Percentiles rank a stretch among this genome's conserved stretches.
These are phyloP conservation scores for Scytalopus superciliaris DNA, from an alignment of 2,113 vertebrate genomes.

Conservation along the genomic window DNA sequence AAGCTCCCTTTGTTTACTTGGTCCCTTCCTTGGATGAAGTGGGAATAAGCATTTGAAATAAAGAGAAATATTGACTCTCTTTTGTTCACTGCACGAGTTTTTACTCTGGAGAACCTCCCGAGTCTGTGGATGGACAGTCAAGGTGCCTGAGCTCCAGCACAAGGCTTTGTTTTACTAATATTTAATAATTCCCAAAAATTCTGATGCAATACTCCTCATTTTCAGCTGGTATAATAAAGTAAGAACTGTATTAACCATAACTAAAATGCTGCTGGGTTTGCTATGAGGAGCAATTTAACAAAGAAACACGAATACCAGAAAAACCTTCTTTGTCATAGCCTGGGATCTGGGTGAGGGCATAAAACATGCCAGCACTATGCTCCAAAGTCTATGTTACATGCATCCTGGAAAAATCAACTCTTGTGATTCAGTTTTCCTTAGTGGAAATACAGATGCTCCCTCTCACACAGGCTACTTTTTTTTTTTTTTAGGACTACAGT, in stretches of 20 bases:
- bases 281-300: background rate
- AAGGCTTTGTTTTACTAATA: background rate
- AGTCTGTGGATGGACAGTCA: accelerated
- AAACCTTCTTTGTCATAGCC: background rate
- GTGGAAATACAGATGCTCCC: background rate
- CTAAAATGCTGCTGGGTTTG: background rate
- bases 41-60: background rate
- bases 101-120: background rate
- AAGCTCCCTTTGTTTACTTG: background rate
- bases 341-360: background rate
- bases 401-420: background rate
- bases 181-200: background rate
- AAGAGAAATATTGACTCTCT: background rate
- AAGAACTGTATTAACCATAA: background rate
- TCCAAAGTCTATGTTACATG: background rate
- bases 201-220: background rate
- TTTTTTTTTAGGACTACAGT: background rate
- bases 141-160: background rate
- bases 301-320: background rate
- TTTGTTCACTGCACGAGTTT: background rate
- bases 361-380: background rate
- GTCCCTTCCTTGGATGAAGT: background rate
- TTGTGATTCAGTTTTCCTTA: background rate
- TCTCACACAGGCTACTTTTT: background rate
- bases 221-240: background rate